These are phyloP conservation scores for Muraenolepis orangiensis DNA, from an alignment of 2,797 vertebrate species.

Conservation along the genomic window DNA sequence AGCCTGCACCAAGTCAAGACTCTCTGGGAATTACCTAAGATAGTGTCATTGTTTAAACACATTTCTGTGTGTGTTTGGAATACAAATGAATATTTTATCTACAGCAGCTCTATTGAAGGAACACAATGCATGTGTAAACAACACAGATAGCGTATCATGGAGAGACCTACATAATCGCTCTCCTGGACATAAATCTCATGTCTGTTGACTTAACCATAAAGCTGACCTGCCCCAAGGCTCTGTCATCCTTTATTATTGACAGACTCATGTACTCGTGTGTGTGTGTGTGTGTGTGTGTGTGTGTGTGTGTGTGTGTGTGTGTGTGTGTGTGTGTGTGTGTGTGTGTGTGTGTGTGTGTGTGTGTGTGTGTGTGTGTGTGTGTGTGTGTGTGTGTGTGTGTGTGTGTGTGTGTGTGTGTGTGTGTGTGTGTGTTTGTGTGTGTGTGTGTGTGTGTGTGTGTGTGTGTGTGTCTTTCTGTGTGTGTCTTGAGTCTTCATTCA, in stretches of 20 bases:
- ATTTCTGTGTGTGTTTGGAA: background rate
- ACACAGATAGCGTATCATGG: background rate
- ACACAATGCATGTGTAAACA: background rate
- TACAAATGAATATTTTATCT: background rate
- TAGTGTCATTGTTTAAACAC: background rate
- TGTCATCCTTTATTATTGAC: background rate
- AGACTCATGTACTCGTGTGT: background rate
- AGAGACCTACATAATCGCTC: background rate
- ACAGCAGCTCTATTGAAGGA: background rate
- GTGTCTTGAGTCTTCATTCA: background rate
- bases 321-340: conserved; percentile 1
- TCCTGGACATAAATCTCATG: background rate
- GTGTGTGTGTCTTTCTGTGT: background rate
- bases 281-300: background rate
- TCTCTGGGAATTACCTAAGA: background rate
- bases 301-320: conserved; percentile 1
- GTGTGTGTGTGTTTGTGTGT: background rate
- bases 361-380: background rate
- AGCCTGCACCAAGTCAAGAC: too few relatives aligned
- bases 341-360: background rate
- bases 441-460: background rate
- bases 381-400: background rate
- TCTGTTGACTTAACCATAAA: background rate
- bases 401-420: background rate
- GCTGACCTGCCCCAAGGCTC: background rate